Percentiles rank a stretch among this genome's conserved stretches.
Evolutionary conservation across 2,113 vertebrate species (phyloP).

Genomic region (Stigmatopora nigra): DNA sequence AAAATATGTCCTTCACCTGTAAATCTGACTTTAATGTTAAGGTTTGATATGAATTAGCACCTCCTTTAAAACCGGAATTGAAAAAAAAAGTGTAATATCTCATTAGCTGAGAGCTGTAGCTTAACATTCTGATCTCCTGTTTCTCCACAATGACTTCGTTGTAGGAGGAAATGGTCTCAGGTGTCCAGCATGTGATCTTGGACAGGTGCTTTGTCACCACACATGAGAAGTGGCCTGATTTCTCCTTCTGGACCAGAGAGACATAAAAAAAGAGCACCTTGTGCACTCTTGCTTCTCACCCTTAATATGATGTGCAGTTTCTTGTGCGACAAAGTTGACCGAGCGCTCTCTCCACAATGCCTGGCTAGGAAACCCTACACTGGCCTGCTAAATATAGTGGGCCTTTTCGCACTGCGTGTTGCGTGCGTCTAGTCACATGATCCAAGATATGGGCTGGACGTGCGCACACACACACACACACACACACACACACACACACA

Average conservation of each 20-base stretch:
- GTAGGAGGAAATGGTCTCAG: background rate
- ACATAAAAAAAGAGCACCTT: conserved; percentile 15
- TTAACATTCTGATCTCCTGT: background rate
- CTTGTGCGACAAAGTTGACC: conserved; percentile 40
- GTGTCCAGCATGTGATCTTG: background rate
- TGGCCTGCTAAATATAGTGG: conserved; percentile 60
- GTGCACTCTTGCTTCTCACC: background rate
- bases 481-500: too few relatives aligned
- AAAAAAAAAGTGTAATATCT: background rate
- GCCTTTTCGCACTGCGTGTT: conserved; percentile 58
- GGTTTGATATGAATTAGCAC: background rate
- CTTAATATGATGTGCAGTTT: conserved; percentile 12
- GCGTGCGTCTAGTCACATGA: conserved; percentile 64
- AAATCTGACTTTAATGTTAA: background rate
- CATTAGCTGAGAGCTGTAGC: background rate
- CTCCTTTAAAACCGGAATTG: background rate
- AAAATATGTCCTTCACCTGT: background rate
- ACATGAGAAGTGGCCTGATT: conserved; percentile 14
- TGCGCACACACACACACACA: conserved; percentile 10
- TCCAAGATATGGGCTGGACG: conserved; percentile 50
- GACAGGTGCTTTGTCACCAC: conserved; percentile 1
- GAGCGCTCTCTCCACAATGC: conserved; percentile 45
- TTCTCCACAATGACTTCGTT: conserved; percentile 23
- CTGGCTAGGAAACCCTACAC: conserved; percentile 59
- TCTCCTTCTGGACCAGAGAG: conserved; percentile 17